Evolutionary conservation across 2,888 invertebrate species (phyloP).

Genomic region (Ophion costatus): DNA sequence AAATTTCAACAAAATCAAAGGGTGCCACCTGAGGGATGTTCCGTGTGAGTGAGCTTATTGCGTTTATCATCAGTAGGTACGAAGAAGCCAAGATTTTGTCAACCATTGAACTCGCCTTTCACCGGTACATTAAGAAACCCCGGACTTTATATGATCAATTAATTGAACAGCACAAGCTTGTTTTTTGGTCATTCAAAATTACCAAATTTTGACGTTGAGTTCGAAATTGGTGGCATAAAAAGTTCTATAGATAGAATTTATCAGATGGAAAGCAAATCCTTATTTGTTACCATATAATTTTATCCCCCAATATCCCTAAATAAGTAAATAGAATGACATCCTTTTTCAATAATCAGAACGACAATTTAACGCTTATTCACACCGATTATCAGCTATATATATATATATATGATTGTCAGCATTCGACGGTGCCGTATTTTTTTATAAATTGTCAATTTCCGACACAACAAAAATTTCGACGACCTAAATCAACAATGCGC

Average conservation of each 20-base stretch:
- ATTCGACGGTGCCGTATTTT: neutral
- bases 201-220: neutral
- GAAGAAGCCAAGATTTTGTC: no score
- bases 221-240: neutral
- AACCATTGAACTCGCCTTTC: no score
- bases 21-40: no score
- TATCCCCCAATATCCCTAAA: neutral
- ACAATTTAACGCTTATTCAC: no score
- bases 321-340: no score
- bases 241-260: neutral
- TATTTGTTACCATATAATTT: neutral
- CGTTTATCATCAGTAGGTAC: no score
- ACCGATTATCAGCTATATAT: no score
- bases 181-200: neutral
- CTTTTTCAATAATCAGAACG: neutral
- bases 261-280: neutral
- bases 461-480: neutral
- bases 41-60: no score
- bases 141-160: neutral
- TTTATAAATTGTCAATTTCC: slow-evolving; percentile 3
- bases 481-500: neutral
- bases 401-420: neutral
- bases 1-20: no score
- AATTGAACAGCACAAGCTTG: no score
- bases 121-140: neutral